Conservation (phyloP, 2,797 vertebrate species). For the Peromyscus eremicus region DNA sequence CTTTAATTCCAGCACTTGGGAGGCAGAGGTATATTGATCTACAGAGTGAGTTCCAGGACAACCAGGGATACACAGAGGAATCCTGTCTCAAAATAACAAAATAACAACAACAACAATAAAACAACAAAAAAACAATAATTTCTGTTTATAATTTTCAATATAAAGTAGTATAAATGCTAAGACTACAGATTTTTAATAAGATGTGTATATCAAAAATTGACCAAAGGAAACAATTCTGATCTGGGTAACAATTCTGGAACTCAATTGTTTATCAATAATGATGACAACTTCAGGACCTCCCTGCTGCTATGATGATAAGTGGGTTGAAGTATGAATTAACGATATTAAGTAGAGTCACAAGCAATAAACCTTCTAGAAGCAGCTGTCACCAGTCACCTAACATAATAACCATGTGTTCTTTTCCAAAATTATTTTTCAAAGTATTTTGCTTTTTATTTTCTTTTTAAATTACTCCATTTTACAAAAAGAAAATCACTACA, state of each 20-base stretch:
- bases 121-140: neutral
- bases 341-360: neutral
- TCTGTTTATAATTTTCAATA: neutral
- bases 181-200: neutral
- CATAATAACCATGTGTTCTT: neutral
- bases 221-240: neutral
- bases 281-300: neutral
- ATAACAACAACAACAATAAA: neutral
- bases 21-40: neutral
- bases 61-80: neutral
- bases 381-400: neutral
- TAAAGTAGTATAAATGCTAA: neutral
- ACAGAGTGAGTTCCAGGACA: neutral
- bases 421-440: neutral
- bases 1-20: neutral
- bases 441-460: neutral
- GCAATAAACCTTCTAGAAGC: neutral
- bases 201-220: neutral
- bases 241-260: neutral
- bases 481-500: neutral
- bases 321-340: neutral
- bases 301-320: neutral
- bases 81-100: neutral
- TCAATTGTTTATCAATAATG: neutral
- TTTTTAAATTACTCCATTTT: neutral